Evolutionary conservation across 2,888 invertebrate species (phyloP), one percentile per base, ranked within the genome.

Genomic region (Timema cristinae): DNA sequence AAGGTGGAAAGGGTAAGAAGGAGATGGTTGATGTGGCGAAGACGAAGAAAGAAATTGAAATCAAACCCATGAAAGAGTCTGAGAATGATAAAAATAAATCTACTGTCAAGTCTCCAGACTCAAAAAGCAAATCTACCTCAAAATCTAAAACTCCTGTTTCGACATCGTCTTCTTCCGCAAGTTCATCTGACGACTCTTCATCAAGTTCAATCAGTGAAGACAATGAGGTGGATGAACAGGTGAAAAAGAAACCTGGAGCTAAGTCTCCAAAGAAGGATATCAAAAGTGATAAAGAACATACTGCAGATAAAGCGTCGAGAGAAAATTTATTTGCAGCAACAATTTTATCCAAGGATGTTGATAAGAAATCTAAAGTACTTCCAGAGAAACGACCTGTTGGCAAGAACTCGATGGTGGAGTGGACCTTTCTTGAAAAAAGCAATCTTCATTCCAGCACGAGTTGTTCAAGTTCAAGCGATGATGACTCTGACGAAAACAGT

Each of bases 341-440:
- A 32, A 32, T 32, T 59, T 50, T 68, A 75, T 8, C 63, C 13
- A 13, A 50, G 50, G 50, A 69, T 16, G 54, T 61, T 70, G 66
- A 66, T 50, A 71, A 66, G 68, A 73, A 61, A 49, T 15, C 48
- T 7, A 74, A 76, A 71, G 11, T 73, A 52, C 72, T 54, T 11
- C 61, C 56, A 67, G 63, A 61, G 32, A 72, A 61, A 16, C 16
- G 54, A 69, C 48, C 48, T 11, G 49, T 66, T 7, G n/a, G 75
- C 59, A 78, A 77, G 76, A 76, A 74, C 71, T 75, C 76, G 50
- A 70, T 70, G 32, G 71, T 88, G 84, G 89, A 89, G 86, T 88
- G 89, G 89, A 89, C 90, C 89, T 90, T 90, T 90, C 90, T 90
- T 86, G 89, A 89, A 89, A 90, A 89, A 89, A 90, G 86, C 85